These are phyloP conservation scores for Manis javanica DNA, from an alignment of 2,797 vertebrate species.

Conservation along the genomic window DNA sequence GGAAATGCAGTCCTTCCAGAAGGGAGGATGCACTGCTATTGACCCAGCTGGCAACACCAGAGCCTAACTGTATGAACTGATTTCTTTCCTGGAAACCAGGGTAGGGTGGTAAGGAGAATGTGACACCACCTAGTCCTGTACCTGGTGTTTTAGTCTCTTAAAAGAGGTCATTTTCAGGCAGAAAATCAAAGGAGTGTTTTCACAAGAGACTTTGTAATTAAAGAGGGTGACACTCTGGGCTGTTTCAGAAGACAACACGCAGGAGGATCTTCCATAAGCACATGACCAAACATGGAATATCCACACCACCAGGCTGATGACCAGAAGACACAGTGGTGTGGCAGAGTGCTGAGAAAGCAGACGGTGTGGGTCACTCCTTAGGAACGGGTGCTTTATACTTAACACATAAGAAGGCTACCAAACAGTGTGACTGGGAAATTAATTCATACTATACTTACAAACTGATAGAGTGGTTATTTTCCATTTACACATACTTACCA, in stretches of 20 bases:
- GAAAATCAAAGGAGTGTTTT: not conserved
- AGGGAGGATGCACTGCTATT: not conserved
- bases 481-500: not conserved
- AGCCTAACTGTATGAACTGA: not conserved
- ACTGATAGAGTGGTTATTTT: not conserved
- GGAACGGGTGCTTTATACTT: not conserved
- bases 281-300: too few relatives aligned
- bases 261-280: not conserved
- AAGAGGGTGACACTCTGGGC: not conserved
- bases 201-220: not conserved
- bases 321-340: not conserved
- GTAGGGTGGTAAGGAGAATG: not conserved
- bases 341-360: not conserved
- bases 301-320: not conserved
- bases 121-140: not conserved
- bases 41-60: too few relatives aligned
- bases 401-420: not conserved
- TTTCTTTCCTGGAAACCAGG: not conserved
- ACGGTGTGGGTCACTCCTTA: not conserved
- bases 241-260: not conserved
- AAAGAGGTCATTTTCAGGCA: not conserved
- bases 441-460: not conserved
- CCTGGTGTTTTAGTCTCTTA: not conserved
- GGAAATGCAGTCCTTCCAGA: not conserved
- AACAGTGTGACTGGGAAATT: not conserved